Percentiles rank a stretch among this genome's conserved stretches.
phyloP scores from a whole-genome alignment of 2,797 vertebrate genomes.

The Meriones psammophilus region DNA sequence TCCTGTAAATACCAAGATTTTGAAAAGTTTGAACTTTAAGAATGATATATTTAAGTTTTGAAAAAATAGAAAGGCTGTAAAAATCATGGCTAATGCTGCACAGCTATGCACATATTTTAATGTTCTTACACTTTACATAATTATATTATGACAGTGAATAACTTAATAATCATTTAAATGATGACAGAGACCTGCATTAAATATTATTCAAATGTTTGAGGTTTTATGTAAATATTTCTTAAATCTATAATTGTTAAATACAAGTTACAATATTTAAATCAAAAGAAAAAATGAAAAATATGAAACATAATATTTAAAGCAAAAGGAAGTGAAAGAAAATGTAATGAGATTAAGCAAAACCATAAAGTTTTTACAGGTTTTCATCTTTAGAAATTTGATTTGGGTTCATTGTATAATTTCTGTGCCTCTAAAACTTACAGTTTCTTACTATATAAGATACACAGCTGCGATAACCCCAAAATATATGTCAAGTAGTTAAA shows the following conservation, averaged over 20 bases:
- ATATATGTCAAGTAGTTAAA: background rate
- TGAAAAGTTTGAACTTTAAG: background rate
- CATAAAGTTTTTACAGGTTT: background rate
- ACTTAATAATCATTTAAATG: background rate
- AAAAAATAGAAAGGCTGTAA: background rate
- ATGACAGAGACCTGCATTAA: background rate
- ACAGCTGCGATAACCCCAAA: background rate
- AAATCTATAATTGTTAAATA: background rate
- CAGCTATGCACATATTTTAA: background rate
- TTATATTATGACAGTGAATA: background rate
- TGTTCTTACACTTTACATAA: background rate
- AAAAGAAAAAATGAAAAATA: background rate
- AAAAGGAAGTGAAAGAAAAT: no score
- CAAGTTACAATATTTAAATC: background rate
- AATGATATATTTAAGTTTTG: background rate
- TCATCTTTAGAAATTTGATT: background rate
- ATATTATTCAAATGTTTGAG: background rate
- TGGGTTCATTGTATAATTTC: background rate
- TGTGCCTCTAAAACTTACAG: background rate
- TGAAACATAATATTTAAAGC: no score
- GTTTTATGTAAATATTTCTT: background rate
- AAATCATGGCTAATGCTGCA: background rate
- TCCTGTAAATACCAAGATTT: background rate
- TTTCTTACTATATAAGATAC: background rate
- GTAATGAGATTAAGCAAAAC: background rate